Base-by-base conservation (phyloP, 1,140 invertebrate genomes). In the Meloidogyne exigua region DNA sequence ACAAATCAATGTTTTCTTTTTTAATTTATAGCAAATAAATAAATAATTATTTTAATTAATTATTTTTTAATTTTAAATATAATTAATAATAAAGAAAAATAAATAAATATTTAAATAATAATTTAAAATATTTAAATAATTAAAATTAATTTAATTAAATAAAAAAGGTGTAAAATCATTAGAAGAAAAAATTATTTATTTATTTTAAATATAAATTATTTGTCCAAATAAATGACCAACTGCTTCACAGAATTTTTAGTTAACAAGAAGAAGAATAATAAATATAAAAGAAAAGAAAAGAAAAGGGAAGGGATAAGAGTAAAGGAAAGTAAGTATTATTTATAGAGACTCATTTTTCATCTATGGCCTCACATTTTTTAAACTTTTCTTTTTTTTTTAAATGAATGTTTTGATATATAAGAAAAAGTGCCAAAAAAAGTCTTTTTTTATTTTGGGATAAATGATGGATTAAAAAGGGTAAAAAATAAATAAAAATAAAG, bases 1-100 rank as follows among this genome's bases (percentile, higher is more conserved):
- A 57, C 49, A 57, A 57, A 57, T 57, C 49, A 57, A 57, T 57
- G 49, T 57, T 57, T 57, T 57, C 21, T 39, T 39, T 32, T 57
- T 57, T 57, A 57, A n/a, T n/a, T n/a, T n/a, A n/a, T n/a, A n/a
- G n/a, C n/a, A 57, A 57, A 57, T 57, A 57, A 57, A 57, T 57
- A 57, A n/a, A n/a, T n/a, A n/a, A 49, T 49, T 18, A 49, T 18
- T 18, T 18, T 49, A 18, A 15, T 49, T 18, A 49, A 49, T 49
- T 18, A 18, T 18, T 15, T 18, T 15, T 49, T 18, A 18, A 32
- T 32, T 3, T 32, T 32, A 32, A 32, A 32, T 32, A n/a, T 32
- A 32, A 32, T 32, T 32, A 32, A n/a, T 70, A 25, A 36, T n/a
- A n/a, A n/a, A n/a, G 42, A 42, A 70, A 25, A 18, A 70, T 39